phyloP scores from a whole-genome alignment of 2,113 vertebrate species.

The Chunga burmeisteri region DNA sequence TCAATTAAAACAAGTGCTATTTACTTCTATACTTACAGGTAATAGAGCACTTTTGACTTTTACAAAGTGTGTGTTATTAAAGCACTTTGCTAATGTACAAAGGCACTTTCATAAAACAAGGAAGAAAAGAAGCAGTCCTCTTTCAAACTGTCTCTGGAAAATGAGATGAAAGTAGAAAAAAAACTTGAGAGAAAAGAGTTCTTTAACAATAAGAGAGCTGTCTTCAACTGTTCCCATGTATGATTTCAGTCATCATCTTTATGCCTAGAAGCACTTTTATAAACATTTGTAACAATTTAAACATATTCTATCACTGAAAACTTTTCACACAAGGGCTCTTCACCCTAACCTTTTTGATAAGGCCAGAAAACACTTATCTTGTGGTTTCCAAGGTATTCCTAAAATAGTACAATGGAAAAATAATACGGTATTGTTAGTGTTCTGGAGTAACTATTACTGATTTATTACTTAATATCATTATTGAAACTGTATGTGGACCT shows the following conservation, averaged over 20 bases:
- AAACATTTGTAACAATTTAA: conserved; percentile 60
- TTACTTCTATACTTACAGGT: conserved; percentile 56
- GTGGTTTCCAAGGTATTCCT: conserved; percentile 52
- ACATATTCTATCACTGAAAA: conserved; percentile 61
- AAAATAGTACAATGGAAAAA: conserved; percentile 49
- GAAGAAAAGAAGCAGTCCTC: conserved; percentile 43
- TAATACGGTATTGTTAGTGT: conserved; percentile 12
- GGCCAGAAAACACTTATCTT: conserved; percentile 42
- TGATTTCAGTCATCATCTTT: conserved; percentile 60
- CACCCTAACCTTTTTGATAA: conserved; percentile 64
- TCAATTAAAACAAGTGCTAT: conserved; percentile 66
- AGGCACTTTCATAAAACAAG: conserved; percentile 61
- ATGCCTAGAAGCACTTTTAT: conserved; percentile 63
- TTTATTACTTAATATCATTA: conserved; percentile 27
- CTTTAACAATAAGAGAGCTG: conserved; percentile 59
- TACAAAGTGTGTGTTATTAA: conserved; percentile 32
- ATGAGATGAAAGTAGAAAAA: conserved; percentile 62
- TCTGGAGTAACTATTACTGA: conserved; percentile 9
- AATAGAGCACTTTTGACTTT: conserved; percentile 63
- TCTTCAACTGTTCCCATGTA: conserved; percentile 34
- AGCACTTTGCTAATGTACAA: conserved; percentile 61
- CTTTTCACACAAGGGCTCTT: conserved; percentile 52
- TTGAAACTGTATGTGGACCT: not conserved
- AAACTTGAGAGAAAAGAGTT: conserved; percentile 40
- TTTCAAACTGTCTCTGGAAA: conserved; percentile 67